These are phyloP conservation scores for Lepidurus couesii DNA, from an alignment of 1,140 invertebrate genomes.

Conservation along the genomic window DNA sequence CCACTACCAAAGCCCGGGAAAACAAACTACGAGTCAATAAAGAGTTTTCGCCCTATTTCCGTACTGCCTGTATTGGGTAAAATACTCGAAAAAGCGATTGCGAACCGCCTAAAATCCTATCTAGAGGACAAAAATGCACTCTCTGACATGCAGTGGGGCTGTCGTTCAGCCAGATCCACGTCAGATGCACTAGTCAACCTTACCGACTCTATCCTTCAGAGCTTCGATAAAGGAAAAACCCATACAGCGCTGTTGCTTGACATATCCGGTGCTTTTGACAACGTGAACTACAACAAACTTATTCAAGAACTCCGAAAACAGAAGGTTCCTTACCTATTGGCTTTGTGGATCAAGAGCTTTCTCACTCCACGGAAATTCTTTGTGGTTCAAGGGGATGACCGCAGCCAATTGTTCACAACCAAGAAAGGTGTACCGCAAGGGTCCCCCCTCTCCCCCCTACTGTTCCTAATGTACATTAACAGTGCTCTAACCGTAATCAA, in stretches of 20 bases:
- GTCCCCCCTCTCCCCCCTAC: constrained; percentile 15
- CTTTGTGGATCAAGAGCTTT: background rate
- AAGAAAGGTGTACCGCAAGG: constrained; percentile 8
- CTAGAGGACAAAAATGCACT: background rate
- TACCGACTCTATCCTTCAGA: background rate
- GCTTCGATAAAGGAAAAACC: background rate
- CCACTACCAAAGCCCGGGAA: background rate
- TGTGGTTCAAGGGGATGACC: background rate
- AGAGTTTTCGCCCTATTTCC: background rate
- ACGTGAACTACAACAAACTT: background rate
- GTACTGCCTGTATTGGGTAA: background rate
- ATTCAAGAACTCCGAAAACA: background rate
- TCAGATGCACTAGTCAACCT: background rate
- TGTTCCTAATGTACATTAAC: background rate
- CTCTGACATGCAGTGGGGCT: background rate
- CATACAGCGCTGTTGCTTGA: background rate
- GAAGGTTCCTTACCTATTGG: background rate
- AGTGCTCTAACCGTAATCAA: background rate
- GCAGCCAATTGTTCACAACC: background rate
- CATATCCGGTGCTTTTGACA: background rate
- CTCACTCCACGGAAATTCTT: background rate
- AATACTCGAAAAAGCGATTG: background rate
- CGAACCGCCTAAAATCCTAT: background rate
- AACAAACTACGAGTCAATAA: background rate
- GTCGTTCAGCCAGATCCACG: background rate